phyloP scores from a whole-genome alignment of 2,113 vertebrate genomes.

The Labeo catla region DNA sequence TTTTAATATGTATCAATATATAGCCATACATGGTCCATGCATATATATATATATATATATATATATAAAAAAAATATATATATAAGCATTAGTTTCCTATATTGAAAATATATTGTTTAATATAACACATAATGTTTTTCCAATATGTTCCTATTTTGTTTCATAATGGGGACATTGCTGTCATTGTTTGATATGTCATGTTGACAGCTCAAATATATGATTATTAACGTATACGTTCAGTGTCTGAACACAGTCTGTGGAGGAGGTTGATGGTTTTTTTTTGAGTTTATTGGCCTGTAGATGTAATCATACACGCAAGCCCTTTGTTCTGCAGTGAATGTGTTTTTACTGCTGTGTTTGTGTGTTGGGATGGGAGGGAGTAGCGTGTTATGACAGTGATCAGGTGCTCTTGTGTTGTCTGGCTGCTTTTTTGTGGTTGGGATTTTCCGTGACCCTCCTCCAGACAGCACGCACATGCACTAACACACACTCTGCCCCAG shows the following conservation, averaged over 20 bases:
- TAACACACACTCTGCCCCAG: conserved; percentile 24
- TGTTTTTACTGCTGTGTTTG: conserved; percentile 34
- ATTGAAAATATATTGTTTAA: too few species aligned
- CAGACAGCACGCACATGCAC: conserved; percentile 28
- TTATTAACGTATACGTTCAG: background rate
- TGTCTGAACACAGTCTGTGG: background rate
- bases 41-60: too few species aligned
- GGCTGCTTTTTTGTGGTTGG: conserved; percentile 42
- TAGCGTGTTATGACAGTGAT: conserved; percentile 5
- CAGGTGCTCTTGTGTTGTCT: conserved; percentile 45
- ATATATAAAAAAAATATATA: too few species aligned
- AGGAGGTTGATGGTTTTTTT: background rate
- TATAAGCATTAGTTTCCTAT: too few species aligned
- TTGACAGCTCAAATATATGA: background rate
- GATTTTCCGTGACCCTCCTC: conserved; percentile 35
- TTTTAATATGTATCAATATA: too few species aligned
- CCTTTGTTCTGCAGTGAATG: background rate
- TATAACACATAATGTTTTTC: background rate
- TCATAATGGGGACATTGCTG: background rate
- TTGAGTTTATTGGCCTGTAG: conserved; percentile 21
- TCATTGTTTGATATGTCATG: background rate
- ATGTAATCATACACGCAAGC: conserved; percentile 6
- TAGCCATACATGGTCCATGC: too few species aligned
- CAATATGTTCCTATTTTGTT: background rate
- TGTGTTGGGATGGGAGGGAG: conserved; percentile 8